These are phyloP conservation scores for Trinorchestia longiramus DNA, from an alignment of 1,140 invertebrate species.

Conservation along the genomic window DNA sequence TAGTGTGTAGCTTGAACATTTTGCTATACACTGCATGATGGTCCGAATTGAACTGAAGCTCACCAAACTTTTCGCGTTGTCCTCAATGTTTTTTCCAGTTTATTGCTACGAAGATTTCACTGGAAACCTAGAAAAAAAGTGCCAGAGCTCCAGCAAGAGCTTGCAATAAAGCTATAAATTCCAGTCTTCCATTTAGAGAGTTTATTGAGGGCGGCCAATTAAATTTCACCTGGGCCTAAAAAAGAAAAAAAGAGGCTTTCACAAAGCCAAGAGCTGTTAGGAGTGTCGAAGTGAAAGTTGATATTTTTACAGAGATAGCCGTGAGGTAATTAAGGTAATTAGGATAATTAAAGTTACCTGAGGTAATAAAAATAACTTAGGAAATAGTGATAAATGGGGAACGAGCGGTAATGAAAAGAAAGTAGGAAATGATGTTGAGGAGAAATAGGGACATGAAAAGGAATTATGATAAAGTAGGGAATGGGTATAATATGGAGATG, in stretches of 20 bases:
- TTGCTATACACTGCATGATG: not conserved
- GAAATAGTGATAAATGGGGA: too few species aligned
- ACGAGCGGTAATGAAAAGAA: too few species aligned
- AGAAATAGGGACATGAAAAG: too few species aligned
- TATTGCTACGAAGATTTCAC: not conserved
- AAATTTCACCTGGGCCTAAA: not conserved
- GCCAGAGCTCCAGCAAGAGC: not conserved
- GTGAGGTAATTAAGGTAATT: too few species aligned
- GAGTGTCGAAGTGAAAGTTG: not conserved
- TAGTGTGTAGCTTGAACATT: not conserved
- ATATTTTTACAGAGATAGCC: not conserved
- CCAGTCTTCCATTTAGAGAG: not conserved
- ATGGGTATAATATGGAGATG: too few species aligned
- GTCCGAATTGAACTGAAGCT: not conserved
- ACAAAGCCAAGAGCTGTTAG: not conserved
- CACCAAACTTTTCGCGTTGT: not conserved
- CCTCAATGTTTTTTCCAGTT: not conserved
- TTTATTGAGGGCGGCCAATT: not conserved
- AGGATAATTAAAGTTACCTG: too few species aligned
- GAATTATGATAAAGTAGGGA: too few species aligned
- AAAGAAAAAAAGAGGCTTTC: not conserved
- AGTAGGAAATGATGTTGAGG: too few species aligned
- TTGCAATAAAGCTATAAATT: constrained; percentile 10
- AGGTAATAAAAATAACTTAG: too few species aligned
- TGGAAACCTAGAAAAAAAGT: not conserved